Conservation (phyloP, 2,113 vertebrate species). For the Ageneiosus marmoratus region DNA sequence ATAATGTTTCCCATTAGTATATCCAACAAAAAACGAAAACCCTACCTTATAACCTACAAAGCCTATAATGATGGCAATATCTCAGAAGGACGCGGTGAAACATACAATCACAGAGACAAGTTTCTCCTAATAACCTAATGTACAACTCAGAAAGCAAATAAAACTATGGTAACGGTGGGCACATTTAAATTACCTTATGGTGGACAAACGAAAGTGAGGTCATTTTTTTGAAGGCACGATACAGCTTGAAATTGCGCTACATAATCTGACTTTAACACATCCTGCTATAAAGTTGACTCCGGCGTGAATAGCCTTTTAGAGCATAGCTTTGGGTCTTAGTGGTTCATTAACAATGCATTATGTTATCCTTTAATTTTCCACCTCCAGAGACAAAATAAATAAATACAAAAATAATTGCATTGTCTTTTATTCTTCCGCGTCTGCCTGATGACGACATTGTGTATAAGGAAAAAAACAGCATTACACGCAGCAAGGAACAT, state of each 20-base stretch:
- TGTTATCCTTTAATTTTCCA: slow-evolving; percentile 56
- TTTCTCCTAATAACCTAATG: slow-evolving; percentile 66
- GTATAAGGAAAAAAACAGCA: slow-evolving; percentile 44
- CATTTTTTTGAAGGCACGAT: slow-evolving; percentile 93
- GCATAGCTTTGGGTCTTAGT: slow-evolving; percentile 76
- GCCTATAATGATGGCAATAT: slow-evolving; percentile 43
- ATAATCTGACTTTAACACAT: slow-evolving; percentile 71
- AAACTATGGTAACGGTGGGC: slow-evolving; percentile 66
- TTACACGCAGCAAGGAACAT: slow-evolving; percentile 56
- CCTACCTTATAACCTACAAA: slow-evolving; percentile 30
- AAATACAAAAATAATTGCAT: slow-evolving; percentile 80
- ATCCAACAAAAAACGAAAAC: slow-evolving; percentile 46
- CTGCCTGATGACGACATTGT: slow-evolving; percentile 49
- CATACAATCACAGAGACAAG: slow-evolving; percentile 64
- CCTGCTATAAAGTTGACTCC: slow-evolving; percentile 61
- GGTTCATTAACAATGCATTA: slow-evolving; percentile 62
- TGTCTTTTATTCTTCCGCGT: slow-evolving; percentile 63
- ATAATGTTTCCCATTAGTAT: slow-evolving; percentile 60
- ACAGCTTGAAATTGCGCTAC: slow-evolving; percentile 83
- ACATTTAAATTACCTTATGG: slow-evolving; percentile 78
- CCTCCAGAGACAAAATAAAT: slow-evolving; percentile 73
- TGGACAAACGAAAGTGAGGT: slow-evolving; percentile 86
- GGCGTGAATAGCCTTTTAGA: slow-evolving; percentile 62
- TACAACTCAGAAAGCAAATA: slow-evolving; percentile 66
- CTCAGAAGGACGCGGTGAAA: slow-evolving; percentile 60